Conservation (phyloP, 2,888 invertebrate species). For the Heteromyza rotundicornis region DNA sequence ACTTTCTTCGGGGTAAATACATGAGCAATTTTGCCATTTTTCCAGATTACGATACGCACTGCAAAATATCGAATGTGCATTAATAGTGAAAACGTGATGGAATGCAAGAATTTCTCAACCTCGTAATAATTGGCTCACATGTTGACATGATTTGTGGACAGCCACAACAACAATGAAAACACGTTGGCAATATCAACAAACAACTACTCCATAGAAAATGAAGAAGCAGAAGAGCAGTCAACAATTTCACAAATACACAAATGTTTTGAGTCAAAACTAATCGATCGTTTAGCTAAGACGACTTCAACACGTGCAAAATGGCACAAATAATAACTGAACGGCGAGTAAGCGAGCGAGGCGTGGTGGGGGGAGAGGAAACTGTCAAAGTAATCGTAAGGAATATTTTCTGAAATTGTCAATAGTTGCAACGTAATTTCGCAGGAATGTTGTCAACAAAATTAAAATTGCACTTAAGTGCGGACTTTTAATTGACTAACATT, state of each 20-base stretch:
- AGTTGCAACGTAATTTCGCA: too few relatives aligned
- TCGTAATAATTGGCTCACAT: neutral
- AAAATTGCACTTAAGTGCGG: too few relatives aligned
- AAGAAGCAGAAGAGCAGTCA: neutral
- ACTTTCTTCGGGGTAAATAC: too few relatives aligned
- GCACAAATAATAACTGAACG: neutral
- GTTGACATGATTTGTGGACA: neutral
- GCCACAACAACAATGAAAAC: neutral
- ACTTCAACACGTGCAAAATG: neutral
- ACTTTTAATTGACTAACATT: too few relatives aligned
- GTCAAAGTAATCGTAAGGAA: too few relatives aligned
- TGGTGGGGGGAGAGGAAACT: too few relatives aligned
- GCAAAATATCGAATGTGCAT: neutral
- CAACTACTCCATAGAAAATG: neutral
- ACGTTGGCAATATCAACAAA: neutral
- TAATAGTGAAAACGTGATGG: neutral
- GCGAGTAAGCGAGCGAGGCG: too few relatives aligned
- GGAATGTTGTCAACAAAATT: too few relatives aligned
- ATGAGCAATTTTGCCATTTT: too few relatives aligned
- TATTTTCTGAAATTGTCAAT: too few relatives aligned
- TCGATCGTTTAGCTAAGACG: neutral
- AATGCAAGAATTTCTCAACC: neutral
- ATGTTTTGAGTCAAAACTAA: too few relatives aligned
- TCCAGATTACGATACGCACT: too few relatives aligned
- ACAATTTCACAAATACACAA: neutral